Evolutionary conservation across 2,888 invertebrate genomes (phyloP).

Genomic region (Drosophila testacea): DNA sequence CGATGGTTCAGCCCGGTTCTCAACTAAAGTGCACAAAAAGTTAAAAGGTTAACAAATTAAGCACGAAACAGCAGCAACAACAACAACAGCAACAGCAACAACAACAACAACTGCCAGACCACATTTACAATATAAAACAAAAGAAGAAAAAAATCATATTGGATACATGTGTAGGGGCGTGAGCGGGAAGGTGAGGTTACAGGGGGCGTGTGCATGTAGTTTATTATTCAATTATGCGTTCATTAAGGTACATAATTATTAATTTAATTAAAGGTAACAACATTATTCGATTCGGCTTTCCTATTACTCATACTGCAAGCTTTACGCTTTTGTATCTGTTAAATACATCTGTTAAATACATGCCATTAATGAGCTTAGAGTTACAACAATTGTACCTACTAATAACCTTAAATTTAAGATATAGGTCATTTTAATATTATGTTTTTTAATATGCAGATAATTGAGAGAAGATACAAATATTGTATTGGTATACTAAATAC

Average conservation of each 20-base stretch:
- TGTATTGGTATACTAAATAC: background rate
- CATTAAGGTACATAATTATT: constrained; percentile 78
- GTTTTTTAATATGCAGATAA: too few relatives aligned
- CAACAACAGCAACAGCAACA: constrained; percentile 9
- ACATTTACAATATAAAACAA: constrained; percentile 12
- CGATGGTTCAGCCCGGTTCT: constrained; percentile 26
- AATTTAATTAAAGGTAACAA: constrained; percentile 73
- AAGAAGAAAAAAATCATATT: constrained; percentile 7
- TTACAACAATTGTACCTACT: background rate
- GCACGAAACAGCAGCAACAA: constrained; percentile 30
- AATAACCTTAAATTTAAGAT: background rate
- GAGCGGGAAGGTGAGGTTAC: background rate
- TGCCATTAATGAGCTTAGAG: constrained; percentile 4
- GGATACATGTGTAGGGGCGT: background rate
- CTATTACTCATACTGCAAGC: constrained; percentile 41
- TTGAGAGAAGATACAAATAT: background rate
- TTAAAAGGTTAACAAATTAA: constrained; percentile 75
- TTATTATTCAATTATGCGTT: constrained; percentile 79
- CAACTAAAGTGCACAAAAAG: constrained; percentile 66
- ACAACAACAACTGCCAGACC: constrained; percentile 13
- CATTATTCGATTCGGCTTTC: constrained; percentile 59
- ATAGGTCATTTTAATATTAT: too few relatives aligned
- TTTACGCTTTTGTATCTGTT: background rate
- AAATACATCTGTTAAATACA: background rate
- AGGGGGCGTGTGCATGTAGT: constrained; percentile 47